These are phyloP conservation scores for Auanema freiburgensis DNA, from an alignment of 2,888 invertebrate species.

Conservation along the genomic window DNA sequence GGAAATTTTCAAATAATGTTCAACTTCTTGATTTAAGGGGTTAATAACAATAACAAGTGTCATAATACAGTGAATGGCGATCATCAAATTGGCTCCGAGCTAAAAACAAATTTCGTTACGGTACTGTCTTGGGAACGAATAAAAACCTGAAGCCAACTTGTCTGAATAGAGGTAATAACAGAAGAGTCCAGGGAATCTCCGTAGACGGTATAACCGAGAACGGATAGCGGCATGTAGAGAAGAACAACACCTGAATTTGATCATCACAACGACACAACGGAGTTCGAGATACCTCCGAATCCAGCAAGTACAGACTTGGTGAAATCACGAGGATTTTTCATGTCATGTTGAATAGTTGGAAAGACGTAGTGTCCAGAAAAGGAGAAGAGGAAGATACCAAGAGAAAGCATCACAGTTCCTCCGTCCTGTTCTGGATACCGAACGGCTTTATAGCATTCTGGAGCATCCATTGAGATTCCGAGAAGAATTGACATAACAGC, in stretches of 20 bases:
- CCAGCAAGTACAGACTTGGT: slow-evolving; percentile 72
- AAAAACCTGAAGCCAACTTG: slow-evolving; percentile 42
- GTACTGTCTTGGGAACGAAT: not conserved
- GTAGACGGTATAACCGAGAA: slow-evolving; percentile 58
- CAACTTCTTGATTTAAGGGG: slow-evolving; percentile 61
- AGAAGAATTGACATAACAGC: slow-evolving; percentile 55
- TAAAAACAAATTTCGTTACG: slow-evolving; percentile 20
- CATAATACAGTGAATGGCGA: slow-evolving; percentile 62
- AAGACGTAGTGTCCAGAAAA: slow-evolving; percentile 68
- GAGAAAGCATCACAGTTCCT: slow-evolving; percentile 47
- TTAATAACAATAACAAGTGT: slow-evolving; percentile 61
- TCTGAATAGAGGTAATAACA: slow-evolving; percentile 56
- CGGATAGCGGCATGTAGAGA: slow-evolving; percentile 60
- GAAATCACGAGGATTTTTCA: slow-evolving; percentile 79
- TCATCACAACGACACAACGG: not conserved
- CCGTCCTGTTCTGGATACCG: slow-evolving; percentile 41
- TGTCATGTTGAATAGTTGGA: slow-evolving; percentile 87
- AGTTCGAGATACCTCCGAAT: slow-evolving; percentile 33
- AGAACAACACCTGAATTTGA: slow-evolving; percentile 44
- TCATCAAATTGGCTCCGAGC: slow-evolving; percentile 59
- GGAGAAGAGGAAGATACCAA: slow-evolving; percentile 61
- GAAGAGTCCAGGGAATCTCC: slow-evolving; percentile 57
- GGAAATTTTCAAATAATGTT: slow-evolving; percentile 52
- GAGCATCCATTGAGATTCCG: slow-evolving; percentile 47
- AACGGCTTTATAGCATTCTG: slow-evolving; percentile 35